A percentile compares a stretch with the other conserved stretches of the same genome.
Conservation (phyloP, 2,797 vertebrate genomes). For the Erethizon dorsatum region DNA sequence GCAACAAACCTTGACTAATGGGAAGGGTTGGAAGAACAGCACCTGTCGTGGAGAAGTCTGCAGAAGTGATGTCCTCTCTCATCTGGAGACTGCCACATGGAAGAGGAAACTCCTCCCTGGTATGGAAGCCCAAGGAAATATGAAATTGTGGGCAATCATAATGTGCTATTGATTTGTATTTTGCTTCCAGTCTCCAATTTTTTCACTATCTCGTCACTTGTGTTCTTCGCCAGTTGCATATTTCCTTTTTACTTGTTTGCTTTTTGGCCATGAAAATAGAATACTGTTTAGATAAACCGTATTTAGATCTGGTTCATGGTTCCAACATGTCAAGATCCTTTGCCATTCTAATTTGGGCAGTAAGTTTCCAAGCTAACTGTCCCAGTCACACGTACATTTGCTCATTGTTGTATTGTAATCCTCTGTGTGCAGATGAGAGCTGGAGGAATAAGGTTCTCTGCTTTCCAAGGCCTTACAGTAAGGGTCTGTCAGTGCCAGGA, state of each 20-base stretch:
- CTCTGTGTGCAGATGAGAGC: neutral
- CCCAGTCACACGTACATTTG: neutral
- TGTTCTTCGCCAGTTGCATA: neutral
- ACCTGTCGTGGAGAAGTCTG: neutral
- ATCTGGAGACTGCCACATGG: neutral
- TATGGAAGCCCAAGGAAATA: neutral
- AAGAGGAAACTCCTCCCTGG: neutral
- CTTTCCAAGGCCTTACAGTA: neutral
- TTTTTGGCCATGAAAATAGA: neutral
- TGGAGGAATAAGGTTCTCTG: neutral
- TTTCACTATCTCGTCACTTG: neutral
- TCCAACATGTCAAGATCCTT: slow-evolving; percentile 2
- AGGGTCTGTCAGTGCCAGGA: neutral
- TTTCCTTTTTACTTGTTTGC: neutral
- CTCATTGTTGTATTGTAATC: neutral
- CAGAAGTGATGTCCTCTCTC: neutral
- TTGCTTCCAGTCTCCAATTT: neutral
- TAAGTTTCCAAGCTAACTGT: neutral
- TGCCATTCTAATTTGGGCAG: neutral
- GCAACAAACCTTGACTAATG: neutral
- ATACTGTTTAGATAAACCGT: neutral
- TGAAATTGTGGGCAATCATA: neutral
- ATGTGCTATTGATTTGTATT: neutral
- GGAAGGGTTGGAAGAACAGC: neutral
- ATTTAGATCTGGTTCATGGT: neutral